Evolutionary conservation across 1,140 invertebrate species (phyloP).

Genomic region (Heterodera carotae): DNA sequence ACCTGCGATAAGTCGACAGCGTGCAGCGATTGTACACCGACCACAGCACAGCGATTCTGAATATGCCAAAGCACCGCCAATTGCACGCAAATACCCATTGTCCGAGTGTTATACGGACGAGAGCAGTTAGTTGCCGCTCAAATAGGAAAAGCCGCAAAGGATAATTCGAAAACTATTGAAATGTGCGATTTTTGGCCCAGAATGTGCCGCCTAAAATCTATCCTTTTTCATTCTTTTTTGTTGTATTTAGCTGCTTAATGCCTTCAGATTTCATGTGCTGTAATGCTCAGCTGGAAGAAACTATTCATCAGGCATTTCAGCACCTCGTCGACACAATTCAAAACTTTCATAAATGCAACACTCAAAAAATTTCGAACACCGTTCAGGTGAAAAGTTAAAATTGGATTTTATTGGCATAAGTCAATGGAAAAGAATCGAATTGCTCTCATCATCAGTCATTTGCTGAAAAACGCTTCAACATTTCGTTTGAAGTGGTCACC

Average conservation of each 20-base stretch:
- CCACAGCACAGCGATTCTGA: not conserved
- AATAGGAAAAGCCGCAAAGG: not conserved
- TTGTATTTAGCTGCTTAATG: too few species aligned
- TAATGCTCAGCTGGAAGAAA: constrained; percentile 40
- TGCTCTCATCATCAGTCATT: constrained; percentile 13
- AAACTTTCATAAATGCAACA: constrained; percentile 35
- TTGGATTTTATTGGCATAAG: too few species aligned
- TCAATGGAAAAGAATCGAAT: too few species aligned
- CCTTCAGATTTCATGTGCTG: constrained; percentile 45
- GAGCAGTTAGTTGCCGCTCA: constrained; percentile 27
- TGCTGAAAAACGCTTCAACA: constrained; percentile 46
- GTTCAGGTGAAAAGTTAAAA: constrained; percentile 28
- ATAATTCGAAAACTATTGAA: not conserved
- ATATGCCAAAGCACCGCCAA: not conserved
- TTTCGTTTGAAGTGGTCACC: constrained; percentile 36
- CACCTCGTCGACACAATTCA: constrained; percentile 1
- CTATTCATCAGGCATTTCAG: constrained; percentile 34
- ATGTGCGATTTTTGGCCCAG: too few species aligned
- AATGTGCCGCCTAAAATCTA: too few species aligned
- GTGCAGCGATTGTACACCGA: not conserved
- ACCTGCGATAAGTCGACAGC: not conserved
- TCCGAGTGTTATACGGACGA: constrained; percentile 45
- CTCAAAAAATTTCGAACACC: constrained; percentile 39
- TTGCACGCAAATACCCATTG: constrained; percentile 31
- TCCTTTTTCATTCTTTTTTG: too few species aligned